Evolutionary conservation across 2,888 invertebrate genomes (phyloP).

Genomic region (Hololepta plana): DNA sequence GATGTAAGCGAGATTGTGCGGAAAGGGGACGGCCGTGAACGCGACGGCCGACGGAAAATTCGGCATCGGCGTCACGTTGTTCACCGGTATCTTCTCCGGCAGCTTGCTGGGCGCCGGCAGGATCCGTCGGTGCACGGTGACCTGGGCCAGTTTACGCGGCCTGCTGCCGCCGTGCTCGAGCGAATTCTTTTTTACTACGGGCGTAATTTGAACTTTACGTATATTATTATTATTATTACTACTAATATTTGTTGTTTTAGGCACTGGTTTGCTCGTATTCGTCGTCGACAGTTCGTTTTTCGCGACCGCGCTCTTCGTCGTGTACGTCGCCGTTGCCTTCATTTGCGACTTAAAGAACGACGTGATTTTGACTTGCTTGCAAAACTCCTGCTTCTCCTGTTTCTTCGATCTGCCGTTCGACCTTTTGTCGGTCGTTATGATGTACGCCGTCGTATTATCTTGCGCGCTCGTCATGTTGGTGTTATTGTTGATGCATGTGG

Average conservation of each 20-base stretch:
- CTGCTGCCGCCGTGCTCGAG: conserved; percentile 14
- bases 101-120: conserved; percentile 26
- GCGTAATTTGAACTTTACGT: conserved; percentile 19
- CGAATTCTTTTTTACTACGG: conserved; percentile 22
- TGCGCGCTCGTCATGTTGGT: no score
- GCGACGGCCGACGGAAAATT: conserved; percentile 18
- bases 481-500: conserved; percentile 2
- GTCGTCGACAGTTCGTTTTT: no score
- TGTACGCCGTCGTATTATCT: no score
- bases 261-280: no score
- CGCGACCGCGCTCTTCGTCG: conserved; percentile 14
- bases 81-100: conserved; percentile 18
- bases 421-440: conserved; percentile 12
- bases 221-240: no score
- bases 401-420: conserved; percentile 10
- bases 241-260: conserved; percentile 9
- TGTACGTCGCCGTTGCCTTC: conserved; percentile 35
- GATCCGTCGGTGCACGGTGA: conserved; percentile 25
- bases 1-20: conserved; percentile 24
- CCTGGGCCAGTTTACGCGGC: conserved; percentile 17
- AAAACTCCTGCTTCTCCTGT: no score
- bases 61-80: conserved; percentile 22
- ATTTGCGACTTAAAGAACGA: conserved; percentile 73
- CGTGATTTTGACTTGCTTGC: conserved; percentile 65
- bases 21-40: conserved; percentile 22